phyloP scores from a whole-genome alignment of 2,797 vertebrate genomes.

The Xenops minutus region DNA sequence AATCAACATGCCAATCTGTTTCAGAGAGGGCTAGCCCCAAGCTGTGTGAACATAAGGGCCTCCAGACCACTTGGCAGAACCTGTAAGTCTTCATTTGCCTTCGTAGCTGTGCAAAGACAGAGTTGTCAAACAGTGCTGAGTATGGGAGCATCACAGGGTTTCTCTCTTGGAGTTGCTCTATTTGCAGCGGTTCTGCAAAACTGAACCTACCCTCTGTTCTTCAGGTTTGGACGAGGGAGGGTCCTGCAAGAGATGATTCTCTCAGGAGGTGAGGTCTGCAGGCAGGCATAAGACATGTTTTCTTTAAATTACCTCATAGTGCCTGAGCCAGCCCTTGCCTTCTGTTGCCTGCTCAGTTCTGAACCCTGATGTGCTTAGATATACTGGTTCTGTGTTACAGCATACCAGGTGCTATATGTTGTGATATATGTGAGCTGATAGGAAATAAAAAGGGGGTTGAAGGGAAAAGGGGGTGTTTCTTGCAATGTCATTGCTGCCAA shows the following conservation, averaged over 20 bases:
- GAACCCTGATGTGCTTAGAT: neutral
- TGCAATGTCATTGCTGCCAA: neutral
- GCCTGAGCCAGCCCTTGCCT: neutral
- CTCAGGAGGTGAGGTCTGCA: neutral
- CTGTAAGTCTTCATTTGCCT: neutral
- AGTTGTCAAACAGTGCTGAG: neutral
- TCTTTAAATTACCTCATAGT: neutral
- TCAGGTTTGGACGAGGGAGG: neutral
- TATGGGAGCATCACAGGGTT: rapidly evolving
- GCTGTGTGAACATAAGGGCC: neutral
- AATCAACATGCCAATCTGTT: neutral
- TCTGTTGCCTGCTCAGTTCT: neutral
- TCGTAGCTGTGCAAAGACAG: neutral
- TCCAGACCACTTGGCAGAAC: neutral
- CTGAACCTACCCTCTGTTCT: neutral
- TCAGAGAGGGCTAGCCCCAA: neutral
- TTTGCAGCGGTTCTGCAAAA: neutral
- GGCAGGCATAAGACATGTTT: neutral
- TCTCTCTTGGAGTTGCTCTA: neutral
- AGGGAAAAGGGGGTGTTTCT: neutral
- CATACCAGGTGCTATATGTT: neutral
- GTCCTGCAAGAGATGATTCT: neutral
- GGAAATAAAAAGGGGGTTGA: neutral
- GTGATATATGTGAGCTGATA: neutral
- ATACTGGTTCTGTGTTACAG: neutral